These are phyloP conservation scores for Pristionchus japonicus DNA, from an alignment of 2,888 invertebrate species.

Conservation along the genomic window DNA sequence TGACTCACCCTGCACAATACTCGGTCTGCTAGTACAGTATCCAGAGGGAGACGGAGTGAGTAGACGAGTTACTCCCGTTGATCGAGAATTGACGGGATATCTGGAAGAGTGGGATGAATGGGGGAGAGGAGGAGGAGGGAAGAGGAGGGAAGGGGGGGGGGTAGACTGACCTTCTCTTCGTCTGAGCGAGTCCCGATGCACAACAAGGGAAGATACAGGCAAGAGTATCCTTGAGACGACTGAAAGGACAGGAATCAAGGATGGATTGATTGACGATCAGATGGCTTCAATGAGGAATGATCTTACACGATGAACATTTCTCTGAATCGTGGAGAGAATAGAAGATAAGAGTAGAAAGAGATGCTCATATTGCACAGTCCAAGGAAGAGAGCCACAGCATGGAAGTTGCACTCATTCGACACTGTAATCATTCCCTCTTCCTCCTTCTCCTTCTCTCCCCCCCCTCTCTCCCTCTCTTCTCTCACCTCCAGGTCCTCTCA, in stretches of 20 bases:
- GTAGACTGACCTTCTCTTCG: neutral
- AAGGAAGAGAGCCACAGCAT: constrained; percentile 65
- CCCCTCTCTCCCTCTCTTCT: neutral
- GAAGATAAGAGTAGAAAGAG: constrained; percentile 71
- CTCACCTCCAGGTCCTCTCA: constrained; percentile 20
- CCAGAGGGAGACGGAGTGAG: neutral
- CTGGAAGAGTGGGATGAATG: neutral
- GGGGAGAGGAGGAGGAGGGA: neutral
- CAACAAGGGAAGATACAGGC: constrained; percentile 14
- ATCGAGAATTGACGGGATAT: constrained; percentile 11
- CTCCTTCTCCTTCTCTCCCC: neutral
- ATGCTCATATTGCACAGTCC: constrained; percentile 71
- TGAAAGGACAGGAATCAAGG: neutral
- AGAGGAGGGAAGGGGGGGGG: too few species aligned
- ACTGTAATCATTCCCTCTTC: neutral
- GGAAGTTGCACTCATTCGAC: constrained; percentile 33
- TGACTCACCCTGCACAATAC: neutral
- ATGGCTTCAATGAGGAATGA: too few species aligned
- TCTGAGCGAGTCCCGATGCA: neutral
- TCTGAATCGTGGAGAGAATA: constrained; percentile 68
- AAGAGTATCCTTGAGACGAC: constrained; percentile 7
- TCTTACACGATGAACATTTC: constrained; percentile 64
- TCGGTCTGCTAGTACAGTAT: constrained; percentile 1
- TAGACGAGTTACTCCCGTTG: neutral
- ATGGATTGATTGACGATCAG: too few species aligned